Percentiles rank a stretch among this genome's conserved stretches.
phyloP scores from a whole-genome alignment of 2,797 vertebrate genomes.

The Ceryle rudis region DNA sequence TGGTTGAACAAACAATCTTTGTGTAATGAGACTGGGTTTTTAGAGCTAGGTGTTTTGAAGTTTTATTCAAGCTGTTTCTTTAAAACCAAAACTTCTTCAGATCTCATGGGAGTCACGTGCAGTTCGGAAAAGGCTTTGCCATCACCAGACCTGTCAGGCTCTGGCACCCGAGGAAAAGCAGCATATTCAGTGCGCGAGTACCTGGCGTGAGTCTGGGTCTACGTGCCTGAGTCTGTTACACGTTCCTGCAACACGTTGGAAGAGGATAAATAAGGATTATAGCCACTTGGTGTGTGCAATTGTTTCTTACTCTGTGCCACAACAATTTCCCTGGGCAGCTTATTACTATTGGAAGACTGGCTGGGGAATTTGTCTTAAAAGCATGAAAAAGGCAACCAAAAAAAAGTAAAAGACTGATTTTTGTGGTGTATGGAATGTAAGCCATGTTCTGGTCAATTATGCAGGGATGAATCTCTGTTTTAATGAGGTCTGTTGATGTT shows the following conservation, averaged over 20 bases:
- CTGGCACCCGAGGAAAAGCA: neutral
- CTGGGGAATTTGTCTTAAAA: neutral
- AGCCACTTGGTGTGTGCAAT: no score
- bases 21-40: neutral
- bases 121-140: neutral
- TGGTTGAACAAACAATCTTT: neutral
- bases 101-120: rapidly evolving
- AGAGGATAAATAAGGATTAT: neutral
- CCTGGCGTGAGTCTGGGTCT: neutral
- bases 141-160: neutral
- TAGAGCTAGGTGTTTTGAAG: neutral
- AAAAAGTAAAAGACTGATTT: neutral
- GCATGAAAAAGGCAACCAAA: neutral
- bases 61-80: neutral
- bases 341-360: neutral
- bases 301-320: neutral
- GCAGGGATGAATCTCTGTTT: neutral
- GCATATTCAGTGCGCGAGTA: neutral
- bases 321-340: neutral
- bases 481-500: neutral
- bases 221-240: neutral
- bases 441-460: neutral
- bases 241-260: neutral
- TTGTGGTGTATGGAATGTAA: neutral
- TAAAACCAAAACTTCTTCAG: neutral